Evolutionary conservation across 2,113 vertebrate genomes (phyloP).

Genomic region (Hemicordylus capensis): DNA sequence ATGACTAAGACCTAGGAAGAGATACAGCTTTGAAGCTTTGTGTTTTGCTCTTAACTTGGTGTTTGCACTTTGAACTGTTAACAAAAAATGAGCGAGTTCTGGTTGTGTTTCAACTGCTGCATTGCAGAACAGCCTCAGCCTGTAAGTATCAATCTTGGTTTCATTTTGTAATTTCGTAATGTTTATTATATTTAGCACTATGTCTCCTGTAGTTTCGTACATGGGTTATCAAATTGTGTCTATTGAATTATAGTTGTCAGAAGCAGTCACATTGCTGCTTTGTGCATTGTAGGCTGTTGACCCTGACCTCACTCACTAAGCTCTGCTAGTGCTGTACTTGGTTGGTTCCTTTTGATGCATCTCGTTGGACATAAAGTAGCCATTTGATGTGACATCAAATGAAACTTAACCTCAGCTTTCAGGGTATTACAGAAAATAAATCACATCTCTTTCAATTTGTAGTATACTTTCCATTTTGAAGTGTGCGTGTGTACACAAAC

Average conservation of each 20-base stretch:
- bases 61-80: conserved; percentile 69
- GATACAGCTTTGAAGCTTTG: conserved; percentile 47
- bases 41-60: conserved; percentile 38
- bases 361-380: background rate
- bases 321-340: background rate
- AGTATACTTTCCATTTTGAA: background rate
- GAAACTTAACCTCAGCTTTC: no score
- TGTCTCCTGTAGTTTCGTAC: background rate
- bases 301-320: no score
- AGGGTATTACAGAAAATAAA: background rate
- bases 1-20: conserved; percentile 27
- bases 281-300: background rate
- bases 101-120: conserved; percentile 95
- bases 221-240: background rate
- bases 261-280: background rate
- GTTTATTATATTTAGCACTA: background rate
- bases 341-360: background rate
- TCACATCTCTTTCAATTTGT: background rate
- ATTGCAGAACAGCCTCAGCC: conserved; percentile 90
- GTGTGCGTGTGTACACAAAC: background rate
- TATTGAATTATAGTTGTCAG: background rate
- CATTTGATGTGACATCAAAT: background rate
- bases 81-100: conserved; percentile 88
- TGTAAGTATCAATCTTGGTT: conserved; percentile 76
- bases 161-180: background rate